Base-by-base conservation (phyloP, 2,888 invertebrate species). In the Rotaria socialis region DNA sequence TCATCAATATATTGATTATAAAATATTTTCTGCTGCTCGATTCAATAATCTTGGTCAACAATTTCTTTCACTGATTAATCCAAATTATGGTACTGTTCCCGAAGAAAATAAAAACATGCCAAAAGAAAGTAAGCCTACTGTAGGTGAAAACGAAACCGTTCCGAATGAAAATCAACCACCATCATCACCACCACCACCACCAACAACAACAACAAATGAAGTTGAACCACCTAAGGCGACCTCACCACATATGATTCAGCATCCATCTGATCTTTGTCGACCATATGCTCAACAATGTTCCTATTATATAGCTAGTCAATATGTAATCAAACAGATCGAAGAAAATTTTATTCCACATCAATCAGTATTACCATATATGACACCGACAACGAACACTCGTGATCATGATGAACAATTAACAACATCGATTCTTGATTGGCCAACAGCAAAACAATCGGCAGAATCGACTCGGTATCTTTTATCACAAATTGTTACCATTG, bases 41-140 rank as follows among this genome's bases (percentile, higher is more conserved):
- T 80, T 80, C n/a, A 80, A 80, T n/a, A 10, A 47, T 47, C 24
- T 80, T 22, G 80, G 80, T n/a, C 80, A n/a, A 80, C 47, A 80
- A 47, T 80, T 80, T 24, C 43, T 80, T 47, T 47, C 43, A 22
- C 24, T 80, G 10, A n/a, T 80, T 24, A 80, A 47, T 80, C 80
- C 80, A 80, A 43, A 80, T 10, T 27, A 67, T 67, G 24, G 47
- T n/a, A 80, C 24, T 7, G 19, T 8, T 19, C 24, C 35, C 5
- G 14, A 27, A 35, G 35, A 16, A 47, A 47, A 43, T 41, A 16
- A 43, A 41, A 4, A 41, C 8, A 19, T 1, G 4, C 2, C 22
- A 24, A 56, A 56, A 24, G 56, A 56, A 35, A 67, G 14, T 6
- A 22, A 27, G 10, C 14, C 8, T 24, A 19, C 19, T 22, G 1